Evolutionary conservation across 2,113 vertebrate genomes (phyloP).

Genomic region (Sinocyclocheilus maitianheensis): DNA sequence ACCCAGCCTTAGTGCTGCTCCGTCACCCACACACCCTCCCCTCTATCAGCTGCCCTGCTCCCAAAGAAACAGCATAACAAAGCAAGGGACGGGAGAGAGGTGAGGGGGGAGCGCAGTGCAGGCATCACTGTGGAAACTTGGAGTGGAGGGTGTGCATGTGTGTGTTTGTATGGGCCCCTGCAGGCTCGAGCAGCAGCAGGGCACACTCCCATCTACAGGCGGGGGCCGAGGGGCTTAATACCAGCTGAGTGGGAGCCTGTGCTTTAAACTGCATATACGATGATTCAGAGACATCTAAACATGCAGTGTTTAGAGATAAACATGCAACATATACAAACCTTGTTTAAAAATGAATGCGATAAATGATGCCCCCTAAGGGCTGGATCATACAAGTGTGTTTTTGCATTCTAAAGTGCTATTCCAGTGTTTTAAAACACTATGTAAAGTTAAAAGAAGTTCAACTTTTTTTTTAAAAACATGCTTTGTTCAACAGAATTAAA

Average conservation of each 20-base stretch:
- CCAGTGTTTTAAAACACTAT: neutral
- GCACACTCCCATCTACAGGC: constrained; percentile 56
- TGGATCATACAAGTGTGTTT: neutral
- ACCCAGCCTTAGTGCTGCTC: constrained; percentile 55
- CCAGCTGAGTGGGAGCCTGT: constrained; percentile 45
- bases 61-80: constrained; percentile 62
- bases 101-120: constrained; percentile 17
- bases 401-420: neutral
- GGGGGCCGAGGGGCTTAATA: constrained; percentile 44
- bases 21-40: constrained; percentile 47
- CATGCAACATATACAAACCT: neutral
- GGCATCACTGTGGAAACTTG: constrained; percentile 57
- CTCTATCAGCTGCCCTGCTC: constrained; percentile 57
- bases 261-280: constrained; percentile 17
- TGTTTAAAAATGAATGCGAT: neutral
- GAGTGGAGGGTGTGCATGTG: constrained; percentile 34
- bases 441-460: neutral
- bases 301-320: neutral
- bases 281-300: constrained; percentile 7
- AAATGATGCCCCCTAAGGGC: neutral
- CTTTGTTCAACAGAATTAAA: neutral
- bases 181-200: constrained; percentile 54
- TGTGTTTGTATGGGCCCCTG: constrained; percentile 41
- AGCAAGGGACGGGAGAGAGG: constrained; percentile 43
- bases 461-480: neutral